A percentile compares a stretch with the other conserved stretches of the same genome.
Conservation (phyloP, 2,113 vertebrate species). For the Tursiops truncatus region DNA sequence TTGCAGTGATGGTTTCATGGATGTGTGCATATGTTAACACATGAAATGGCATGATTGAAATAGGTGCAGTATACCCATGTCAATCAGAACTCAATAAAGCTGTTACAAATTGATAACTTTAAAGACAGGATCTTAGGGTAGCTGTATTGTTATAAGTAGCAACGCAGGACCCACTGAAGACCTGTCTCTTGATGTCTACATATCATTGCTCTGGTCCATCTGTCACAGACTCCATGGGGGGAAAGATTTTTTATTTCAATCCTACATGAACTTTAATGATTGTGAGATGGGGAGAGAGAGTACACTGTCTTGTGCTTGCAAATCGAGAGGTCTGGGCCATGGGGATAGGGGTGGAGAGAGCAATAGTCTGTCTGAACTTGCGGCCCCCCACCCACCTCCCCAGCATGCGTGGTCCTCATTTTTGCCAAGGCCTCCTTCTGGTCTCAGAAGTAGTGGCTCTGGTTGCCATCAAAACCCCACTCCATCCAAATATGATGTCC, state of each 20-base stretch:
- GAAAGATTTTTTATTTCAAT: not conserved
- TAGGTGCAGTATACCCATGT: not conserved
- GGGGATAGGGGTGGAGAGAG: not conserved
- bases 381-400: slow-evolving; percentile 73
- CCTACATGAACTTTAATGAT: not conserved
- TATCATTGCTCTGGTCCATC: not conserved
- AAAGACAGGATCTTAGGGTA: not conserved
- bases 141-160: not conserved
- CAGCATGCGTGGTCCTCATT: slow-evolving; percentile 78
- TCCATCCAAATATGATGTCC: slow-evolving; percentile 70
- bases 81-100: slow-evolving; percentile 26
- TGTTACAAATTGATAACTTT: not conserved
- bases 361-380: slow-evolving; percentile 80
- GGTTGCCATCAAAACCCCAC: slow-evolving; percentile 87
- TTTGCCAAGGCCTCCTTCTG: slow-evolving; percentile 83
- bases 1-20: not conserved
- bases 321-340: not conserved
- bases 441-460: slow-evolving; percentile 86
- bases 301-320: not conserved
- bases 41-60: slow-evolving; percentile 4
- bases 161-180: not conserved
- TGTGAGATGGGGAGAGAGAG: not conserved
- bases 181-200: not conserved
- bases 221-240: not conserved
- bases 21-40: not conserved